Conservation (phyloP, 2,113 vertebrate genomes). For the Elanoides forficatus region DNA sequence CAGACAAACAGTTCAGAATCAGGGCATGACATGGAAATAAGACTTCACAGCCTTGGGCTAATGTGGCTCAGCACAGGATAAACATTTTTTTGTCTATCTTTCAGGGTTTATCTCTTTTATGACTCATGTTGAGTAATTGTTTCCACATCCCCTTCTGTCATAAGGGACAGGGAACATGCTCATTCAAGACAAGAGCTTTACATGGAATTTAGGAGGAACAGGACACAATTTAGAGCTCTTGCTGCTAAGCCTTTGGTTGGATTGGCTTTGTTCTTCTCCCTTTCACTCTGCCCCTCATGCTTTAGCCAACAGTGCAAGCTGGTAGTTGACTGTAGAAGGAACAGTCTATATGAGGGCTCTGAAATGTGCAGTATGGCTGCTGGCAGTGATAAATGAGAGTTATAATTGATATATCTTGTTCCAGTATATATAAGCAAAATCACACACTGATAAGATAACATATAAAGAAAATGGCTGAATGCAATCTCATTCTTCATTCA, state of each 20-base stretch:
- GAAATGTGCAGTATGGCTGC: background rate
- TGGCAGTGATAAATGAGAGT: constrained; percentile 19
- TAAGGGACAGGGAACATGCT: constrained; percentile 56
- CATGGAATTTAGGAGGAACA: constrained; percentile 38
- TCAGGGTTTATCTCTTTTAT: constrained; percentile 62
- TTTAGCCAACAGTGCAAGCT: background rate
- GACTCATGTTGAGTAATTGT: constrained; percentile 63
- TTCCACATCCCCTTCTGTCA: constrained; percentile 62
- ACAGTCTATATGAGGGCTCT: background rate
- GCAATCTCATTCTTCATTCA: background rate
- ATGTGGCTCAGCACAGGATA: constrained; percentile 47
- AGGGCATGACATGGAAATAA: constrained; percentile 60
- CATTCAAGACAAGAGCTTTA: constrained; percentile 50
- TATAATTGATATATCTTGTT: constrained; percentile 27
- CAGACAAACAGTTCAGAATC: constrained; percentile 61
- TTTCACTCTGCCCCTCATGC: background rate
- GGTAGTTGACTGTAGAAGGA: background rate
- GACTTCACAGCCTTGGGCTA: constrained; percentile 54
- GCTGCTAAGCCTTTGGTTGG: background rate
- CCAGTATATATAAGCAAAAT: constrained; percentile 32
- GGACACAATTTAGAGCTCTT: background rate
- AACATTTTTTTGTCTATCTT: constrained; percentile 67
- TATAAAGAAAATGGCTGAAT: constrained; percentile 20
- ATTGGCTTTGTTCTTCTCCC: background rate
- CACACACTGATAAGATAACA: constrained; percentile 28